Percentiles rank a stretch among this genome's conserved stretches.
These are phyloP conservation scores for Cirrhinus molitorella DNA, from an alignment of 2,797 vertebrate species.

Conservation along the genomic window DNA sequence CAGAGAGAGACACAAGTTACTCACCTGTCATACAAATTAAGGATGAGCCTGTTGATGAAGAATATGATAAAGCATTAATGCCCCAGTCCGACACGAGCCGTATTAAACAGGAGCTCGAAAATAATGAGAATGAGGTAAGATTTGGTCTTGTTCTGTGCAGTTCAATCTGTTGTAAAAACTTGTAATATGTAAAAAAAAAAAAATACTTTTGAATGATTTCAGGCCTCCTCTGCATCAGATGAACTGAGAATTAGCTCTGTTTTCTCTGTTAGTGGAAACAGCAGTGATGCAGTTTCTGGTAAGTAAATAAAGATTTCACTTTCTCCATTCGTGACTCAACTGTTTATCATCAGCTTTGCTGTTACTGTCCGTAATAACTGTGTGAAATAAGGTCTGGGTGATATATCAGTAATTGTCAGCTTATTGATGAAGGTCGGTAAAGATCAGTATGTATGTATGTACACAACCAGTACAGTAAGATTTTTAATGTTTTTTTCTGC, in stretches of 20 bases:
- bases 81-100: conserved; percentile 81
- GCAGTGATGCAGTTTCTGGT: conserved; percentile 70
- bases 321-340: background rate
- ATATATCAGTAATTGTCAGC: background rate
- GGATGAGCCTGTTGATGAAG: conserved; percentile 98
- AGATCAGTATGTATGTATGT: background rate
- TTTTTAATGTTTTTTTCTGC: too few species aligned
- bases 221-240: conserved; percentile 78
- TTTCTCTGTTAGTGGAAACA: conserved; percentile 77
- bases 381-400: background rate
- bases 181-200: background rate
- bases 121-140: conserved; percentile 84
- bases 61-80: conserved; percentile 92
- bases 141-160: background rate
- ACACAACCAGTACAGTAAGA: too few species aligned
- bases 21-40: conserved; percentile 86
- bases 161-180: background rate
- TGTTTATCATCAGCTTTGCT: background rate
- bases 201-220: conserved; percentile 45
- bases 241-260: conserved; percentile 94
- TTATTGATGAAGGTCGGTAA: background rate
- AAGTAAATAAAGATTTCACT: conserved; percentile 34
- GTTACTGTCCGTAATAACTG: background rate
- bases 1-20: conserved; percentile 11
- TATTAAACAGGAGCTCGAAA: conserved; percentile 92